These are phyloP conservation scores for Leptobrachium ailaonicum DNA, from an alignment of 2,113 vertebrate species.

Conservation along the genomic window DNA sequence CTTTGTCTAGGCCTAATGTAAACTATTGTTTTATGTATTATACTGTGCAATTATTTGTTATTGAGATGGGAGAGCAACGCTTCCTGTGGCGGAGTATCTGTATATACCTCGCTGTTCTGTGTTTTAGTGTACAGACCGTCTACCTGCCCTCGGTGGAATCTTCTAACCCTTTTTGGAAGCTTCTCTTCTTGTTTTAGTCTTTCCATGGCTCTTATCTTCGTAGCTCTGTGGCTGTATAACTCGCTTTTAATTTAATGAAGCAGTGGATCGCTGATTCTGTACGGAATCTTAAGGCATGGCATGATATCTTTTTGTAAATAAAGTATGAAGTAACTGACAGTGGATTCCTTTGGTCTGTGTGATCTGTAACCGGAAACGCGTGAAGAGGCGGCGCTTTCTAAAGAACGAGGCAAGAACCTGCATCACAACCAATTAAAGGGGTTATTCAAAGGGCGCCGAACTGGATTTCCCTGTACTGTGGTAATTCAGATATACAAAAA, in stretches of 20 bases:
- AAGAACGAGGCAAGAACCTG: no score
- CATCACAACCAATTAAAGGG: no score
- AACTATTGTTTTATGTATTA: conserved; percentile 70
- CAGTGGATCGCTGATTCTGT: conserved; percentile 73
- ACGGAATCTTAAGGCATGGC: conserved; percentile 82
- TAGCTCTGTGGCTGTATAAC: conserved; percentile 68
- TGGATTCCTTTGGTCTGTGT: not conserved
- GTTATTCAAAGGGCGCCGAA: no score
- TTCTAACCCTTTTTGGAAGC: conserved; percentile 52
- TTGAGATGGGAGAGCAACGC: conserved; percentile 61
- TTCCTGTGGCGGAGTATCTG: conserved; percentile 73
- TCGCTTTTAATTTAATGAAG: conserved; percentile 66
- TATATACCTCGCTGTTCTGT: conserved; percentile 71
- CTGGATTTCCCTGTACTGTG: no score
- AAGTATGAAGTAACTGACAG: conserved; percentile 83
- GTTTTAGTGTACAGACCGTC: conserved; percentile 78
- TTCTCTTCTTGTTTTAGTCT: conserved; percentile 64
- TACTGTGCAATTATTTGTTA: conserved; percentile 63
- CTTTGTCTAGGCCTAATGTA: conserved; percentile 66
- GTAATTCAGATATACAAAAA: no score
- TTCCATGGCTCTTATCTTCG: conserved; percentile 71
- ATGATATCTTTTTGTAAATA: conserved; percentile 97
- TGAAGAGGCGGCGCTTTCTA: no score
- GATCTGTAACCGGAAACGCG: no score
- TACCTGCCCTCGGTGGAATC: conserved; percentile 58